Conservation (phyloP, 2,797 vertebrate genomes). For the Malurus leucopterus region DNA sequence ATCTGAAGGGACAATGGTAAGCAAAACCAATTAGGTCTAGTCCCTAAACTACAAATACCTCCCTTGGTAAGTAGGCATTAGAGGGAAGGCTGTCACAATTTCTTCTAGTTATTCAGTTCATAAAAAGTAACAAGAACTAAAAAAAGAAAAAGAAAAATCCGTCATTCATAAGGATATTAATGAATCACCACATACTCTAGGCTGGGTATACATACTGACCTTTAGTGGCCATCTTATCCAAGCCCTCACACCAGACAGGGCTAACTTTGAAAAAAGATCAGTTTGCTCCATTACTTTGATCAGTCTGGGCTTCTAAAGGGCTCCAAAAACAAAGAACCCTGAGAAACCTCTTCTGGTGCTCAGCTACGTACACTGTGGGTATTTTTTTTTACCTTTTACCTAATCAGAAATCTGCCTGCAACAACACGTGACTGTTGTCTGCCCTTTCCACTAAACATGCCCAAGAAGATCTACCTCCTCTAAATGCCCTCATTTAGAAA, state of each 20-base stretch:
- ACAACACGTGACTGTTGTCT: not conserved
- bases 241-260: not conserved
- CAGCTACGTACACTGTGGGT: not conserved
- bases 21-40: slow-evolving; percentile 3
- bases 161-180: not conserved
- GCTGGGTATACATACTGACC: not conserved
- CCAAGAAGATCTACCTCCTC: not conserved
- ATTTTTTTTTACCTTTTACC: not conserved
- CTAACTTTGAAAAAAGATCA: not conserved
- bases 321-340: not conserved
- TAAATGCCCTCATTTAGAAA: not conserved
- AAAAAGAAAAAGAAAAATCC: not conserved
- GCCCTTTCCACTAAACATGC: not conserved
- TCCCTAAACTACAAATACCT: not conserved
- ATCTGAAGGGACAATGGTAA: not conserved
- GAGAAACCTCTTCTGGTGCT: not conserved
- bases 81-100: not conserved
- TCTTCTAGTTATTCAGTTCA: not conserved
- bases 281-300: not conserved
- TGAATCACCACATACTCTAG: not conserved
- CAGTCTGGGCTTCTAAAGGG: not conserved
- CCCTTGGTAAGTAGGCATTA: not conserved
- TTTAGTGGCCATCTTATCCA: not conserved
- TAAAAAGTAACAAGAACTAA: not conserved
- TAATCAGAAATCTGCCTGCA: not conserved